Conservation (phyloP, 2,888 invertebrate species). For the Drosophila pegasa region DNA sequence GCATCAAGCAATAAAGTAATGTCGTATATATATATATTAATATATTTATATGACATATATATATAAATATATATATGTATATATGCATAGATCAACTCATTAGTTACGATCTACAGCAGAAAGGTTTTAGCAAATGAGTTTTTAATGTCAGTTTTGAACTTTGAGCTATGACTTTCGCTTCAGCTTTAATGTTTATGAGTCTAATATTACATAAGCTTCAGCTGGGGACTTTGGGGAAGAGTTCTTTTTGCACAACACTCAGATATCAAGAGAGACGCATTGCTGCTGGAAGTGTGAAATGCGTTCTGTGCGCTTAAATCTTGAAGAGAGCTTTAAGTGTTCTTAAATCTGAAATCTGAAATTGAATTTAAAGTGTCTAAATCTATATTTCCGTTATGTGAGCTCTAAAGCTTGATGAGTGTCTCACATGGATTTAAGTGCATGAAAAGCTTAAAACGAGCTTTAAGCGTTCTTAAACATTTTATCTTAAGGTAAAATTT, state of each 20-base stretch:
- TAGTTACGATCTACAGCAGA: conserved; percentile 1
- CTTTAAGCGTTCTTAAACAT: not conserved
- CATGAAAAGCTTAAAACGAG: conserved; percentile 1
- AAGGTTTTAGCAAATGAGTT: conserved; percentile 7
- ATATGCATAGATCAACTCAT: not conserved
- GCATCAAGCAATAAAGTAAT: not conserved
- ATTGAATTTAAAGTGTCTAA: not conserved
- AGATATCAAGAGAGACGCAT: not conserved
- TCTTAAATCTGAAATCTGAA: conserved; percentile 1
- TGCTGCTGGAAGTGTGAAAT: not conserved
- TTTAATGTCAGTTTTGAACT: conserved; percentile 1
- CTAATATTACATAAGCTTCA: not conserved
- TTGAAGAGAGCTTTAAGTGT: not conserved
- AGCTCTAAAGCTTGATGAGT: conserved; percentile 3
- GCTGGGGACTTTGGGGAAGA: not conserved
- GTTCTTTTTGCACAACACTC: not conserved
- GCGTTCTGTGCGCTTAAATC: not conserved
- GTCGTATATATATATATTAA: not conserved
- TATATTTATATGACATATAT: not conserved
- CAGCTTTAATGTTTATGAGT: too few relatives aligned
- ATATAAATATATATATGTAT: not conserved
- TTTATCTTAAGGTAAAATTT: not conserved
- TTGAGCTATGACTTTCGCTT: not conserved
- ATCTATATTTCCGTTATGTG: conserved; percentile 1
- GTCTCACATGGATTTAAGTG: conserved; percentile 3